Evolutionary conservation across 2,888 invertebrate species (phyloP).

Genomic region (Synanthedon andrenaeformis): DNA sequence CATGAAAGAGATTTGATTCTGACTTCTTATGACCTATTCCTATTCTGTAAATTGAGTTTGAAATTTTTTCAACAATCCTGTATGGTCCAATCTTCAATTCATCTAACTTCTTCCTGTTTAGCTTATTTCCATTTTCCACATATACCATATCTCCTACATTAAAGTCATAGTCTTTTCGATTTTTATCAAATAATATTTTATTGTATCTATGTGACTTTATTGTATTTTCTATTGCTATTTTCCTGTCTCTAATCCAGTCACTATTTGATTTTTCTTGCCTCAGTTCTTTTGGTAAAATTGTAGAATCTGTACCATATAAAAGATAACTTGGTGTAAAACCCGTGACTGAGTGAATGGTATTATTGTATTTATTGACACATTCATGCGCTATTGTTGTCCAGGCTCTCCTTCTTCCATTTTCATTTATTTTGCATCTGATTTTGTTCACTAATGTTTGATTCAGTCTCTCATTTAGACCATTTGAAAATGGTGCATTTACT

Average conservation of each 20-base stretch:
- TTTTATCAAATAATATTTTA: conserved; percentile 4
- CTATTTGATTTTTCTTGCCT: conserved; percentile 7
- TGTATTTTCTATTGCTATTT: conserved; percentile 11
- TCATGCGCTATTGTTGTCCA: conserved; percentile 13
- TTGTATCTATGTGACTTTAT: conserved; percentile 8
- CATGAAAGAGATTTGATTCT: too few species aligned
- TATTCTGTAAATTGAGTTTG: too few species aligned
- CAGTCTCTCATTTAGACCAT: too few species aligned
- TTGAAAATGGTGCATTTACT: conserved; percentile 11
- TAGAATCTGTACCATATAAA: conserved; percentile 11
- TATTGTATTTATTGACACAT: conserved; percentile 12
- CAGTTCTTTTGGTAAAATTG: conserved; percentile 8
- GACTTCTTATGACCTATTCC: too few species aligned
- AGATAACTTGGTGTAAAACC: conserved; percentile 14
- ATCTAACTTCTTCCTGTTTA: too few species aligned
- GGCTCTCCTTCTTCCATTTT: conserved; percentile 7
- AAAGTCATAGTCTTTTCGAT: neutral
- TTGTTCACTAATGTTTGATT: too few species aligned
- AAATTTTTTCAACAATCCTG: too few species aligned
- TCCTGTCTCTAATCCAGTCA: conserved; percentile 8
- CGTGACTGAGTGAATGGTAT: conserved; percentile 14
- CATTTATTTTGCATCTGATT: too few species aligned
- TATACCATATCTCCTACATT: too few species aligned
- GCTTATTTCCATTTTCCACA: too few species aligned
- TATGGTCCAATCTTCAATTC: too few species aligned